Evolutionary conservation across 2,113 vertebrate species (phyloP), one percentile per base, ranked within the genome.

Genomic region (Brachionichthys hirsutus): DNA sequence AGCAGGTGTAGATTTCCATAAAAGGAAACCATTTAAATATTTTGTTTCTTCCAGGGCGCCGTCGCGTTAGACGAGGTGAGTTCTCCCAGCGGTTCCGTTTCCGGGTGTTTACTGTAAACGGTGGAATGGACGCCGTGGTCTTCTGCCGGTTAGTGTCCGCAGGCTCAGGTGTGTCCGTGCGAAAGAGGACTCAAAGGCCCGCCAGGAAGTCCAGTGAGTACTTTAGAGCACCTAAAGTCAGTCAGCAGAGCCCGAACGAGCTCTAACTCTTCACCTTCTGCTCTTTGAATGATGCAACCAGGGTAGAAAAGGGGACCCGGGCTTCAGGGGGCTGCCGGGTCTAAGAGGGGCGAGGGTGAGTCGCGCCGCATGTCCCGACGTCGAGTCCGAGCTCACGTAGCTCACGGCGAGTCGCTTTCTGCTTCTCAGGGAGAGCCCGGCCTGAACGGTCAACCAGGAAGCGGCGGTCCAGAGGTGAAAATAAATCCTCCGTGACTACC

Each of bases 141-240:
- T 14, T 43, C 4, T 40, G 14, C 5, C 46, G 30, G 14, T 53
- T 60, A 96, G 95, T 97, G 95, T 86, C 81, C 83, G 13, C 77
- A 76, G 52, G 61, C 0, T 19, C 86, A 85, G 57, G 63, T 42
- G 13, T 96, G 94, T 60, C 57, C 52, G 22, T 96, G 94, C 88
- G 92, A 93, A 77, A 94, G 90, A 82, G 95, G 93, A 69, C 84
- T 89, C 9, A 57, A 75, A 71, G 94, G 95, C 0, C 73, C 86
- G 7, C 84, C 87, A 41, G 95, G 93, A 63, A 76, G 19, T 79
- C 75, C 88, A 52, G 95, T 98, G 87, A 95, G 94, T 89, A 62
- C n/a, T n/a, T 52, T 42, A 30, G 24, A 30, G 24, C 24, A 6
- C 8, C 15, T 10, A 15, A 15, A 17, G 47, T 22, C 13, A 30